These are phyloP conservation scores for Cynodonichthys magdalenae DNA, from an alignment of 2,797 vertebrate genomes.

Conservation along the genomic window DNA sequence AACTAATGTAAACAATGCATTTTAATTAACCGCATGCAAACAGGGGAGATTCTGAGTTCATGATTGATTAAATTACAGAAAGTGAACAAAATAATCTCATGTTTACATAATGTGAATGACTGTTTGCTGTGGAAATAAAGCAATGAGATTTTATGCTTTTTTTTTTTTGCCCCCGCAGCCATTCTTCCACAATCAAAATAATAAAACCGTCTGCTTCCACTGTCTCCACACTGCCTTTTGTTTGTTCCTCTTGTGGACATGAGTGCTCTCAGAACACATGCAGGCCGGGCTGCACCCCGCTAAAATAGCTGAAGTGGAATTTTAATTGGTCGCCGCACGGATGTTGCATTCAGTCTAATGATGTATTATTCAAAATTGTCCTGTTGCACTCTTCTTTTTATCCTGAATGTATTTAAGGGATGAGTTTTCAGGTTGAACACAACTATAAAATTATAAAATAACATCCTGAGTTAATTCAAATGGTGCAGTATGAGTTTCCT, in stretches of 20 bases:
- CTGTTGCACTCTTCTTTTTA: not conserved
- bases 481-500: too few species aligned
- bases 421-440: not conserved
- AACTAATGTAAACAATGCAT: too few species aligned
- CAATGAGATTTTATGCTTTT: conserved; percentile 2
- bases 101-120: not conserved
- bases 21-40: not conserved
- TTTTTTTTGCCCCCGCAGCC: conserved; percentile 10
- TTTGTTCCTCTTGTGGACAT: conserved; percentile 16
- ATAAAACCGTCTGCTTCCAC: not conserved
- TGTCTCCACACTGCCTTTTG: conserved; percentile 11
- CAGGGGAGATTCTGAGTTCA: not conserved
- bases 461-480: too few species aligned
- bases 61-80: not conserved
- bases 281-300: conserved; percentile 18
- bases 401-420: not conserved
- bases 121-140: not conserved
- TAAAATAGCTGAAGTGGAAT: conserved; percentile 36
- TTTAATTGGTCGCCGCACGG: conserved; percentile 47
- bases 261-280: conserved; percentile 11
- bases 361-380: conserved; percentile 6
- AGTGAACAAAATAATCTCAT: not conserved
- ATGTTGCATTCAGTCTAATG: conserved; percentile 3
- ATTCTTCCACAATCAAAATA: not conserved
- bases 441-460: too few species aligned